Evolutionary conservation across 2,888 invertebrate genomes (phyloP).

Genomic region (Dryobota labecula): DNA sequence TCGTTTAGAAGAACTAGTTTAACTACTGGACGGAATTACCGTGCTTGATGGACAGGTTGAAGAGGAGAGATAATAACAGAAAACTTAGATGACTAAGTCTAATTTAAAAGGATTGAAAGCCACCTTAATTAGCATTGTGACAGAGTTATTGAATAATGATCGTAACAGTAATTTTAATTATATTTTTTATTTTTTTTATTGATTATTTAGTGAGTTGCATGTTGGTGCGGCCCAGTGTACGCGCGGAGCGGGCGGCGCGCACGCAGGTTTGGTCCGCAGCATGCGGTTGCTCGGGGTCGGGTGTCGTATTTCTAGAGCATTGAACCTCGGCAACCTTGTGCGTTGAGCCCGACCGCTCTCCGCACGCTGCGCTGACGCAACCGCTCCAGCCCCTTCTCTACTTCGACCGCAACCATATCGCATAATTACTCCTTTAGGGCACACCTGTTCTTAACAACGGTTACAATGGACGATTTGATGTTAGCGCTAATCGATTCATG

Average conservation of each 20-base stretch:
- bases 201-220: constrained; percentile 26
- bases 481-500: constrained; percentile 82
- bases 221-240: constrained; percentile 54
- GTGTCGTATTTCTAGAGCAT: constrained; percentile 90
- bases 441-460: constrained; percentile 83
- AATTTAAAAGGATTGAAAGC: not conserved
- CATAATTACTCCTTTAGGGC: constrained; percentile 89
- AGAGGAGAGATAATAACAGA: constrained; percentile 12
- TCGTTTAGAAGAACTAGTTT: constrained; percentile 80
- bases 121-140: not conserved
- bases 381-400: constrained; percentile 87
- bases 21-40: constrained; percentile 71
- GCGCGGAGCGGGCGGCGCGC: constrained; percentile 64
- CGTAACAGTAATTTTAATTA: constrained; percentile 11
- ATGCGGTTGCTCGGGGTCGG: constrained; percentile 86
- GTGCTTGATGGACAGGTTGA: constrained; percentile 38
- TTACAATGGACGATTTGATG: constrained; percentile 82
- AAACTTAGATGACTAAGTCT: not conserved
- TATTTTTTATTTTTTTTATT: not conserved
- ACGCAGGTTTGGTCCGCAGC: constrained; percentile 74
- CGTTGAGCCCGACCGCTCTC: constrained; percentile 89
- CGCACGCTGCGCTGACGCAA: constrained; percentile 88
- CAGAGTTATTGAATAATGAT: constrained; percentile 25
- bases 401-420: constrained; percentile 81
- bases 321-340: constrained; percentile 90